phyloP scores from a whole-genome alignment of 2,888 invertebrate genomes.

The Piscicola geometra region DNA sequence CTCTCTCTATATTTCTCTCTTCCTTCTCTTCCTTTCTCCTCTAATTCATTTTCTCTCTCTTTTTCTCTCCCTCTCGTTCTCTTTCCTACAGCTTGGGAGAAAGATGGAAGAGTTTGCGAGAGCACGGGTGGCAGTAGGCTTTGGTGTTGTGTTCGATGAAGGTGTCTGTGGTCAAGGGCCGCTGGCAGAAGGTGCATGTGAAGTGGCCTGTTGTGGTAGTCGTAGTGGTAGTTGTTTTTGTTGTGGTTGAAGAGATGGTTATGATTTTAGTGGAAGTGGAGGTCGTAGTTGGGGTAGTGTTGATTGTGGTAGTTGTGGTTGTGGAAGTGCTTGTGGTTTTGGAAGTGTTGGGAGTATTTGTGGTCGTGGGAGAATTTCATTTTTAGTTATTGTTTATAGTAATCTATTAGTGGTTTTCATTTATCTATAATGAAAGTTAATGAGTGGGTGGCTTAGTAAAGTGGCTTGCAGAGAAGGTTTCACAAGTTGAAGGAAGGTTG shows the following conservation, averaged over 20 bases:
- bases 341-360: not conserved
- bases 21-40: too few relatives aligned
- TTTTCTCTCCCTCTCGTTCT: too few relatives aligned
- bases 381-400: too few relatives aligned
- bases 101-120: not conserved
- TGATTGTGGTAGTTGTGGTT: not conserved
- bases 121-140: not conserved
- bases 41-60: too few relatives aligned
- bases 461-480: too few relatives aligned
- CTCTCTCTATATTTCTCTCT: too few relatives aligned
- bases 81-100: not conserved
- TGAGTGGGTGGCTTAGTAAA: too few relatives aligned
- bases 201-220: slow-evolving; percentile 1
- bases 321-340: not conserved
- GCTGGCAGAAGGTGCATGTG: slow-evolving; percentile 11
- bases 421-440: too few relatives aligned
- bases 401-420: too few relatives aligned
- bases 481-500: too few relatives aligned
- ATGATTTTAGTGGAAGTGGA: not conserved
- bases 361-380: too few relatives aligned
- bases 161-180: not conserved
- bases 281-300: not conserved
- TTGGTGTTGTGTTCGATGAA: not conserved
- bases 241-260: not conserved
- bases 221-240: not conserved